Evolutionary conservation across 2,797 vertebrate species (phyloP), one percentile per base, ranked within the genome.

Genomic region (Sebastes elongatus): DNA sequence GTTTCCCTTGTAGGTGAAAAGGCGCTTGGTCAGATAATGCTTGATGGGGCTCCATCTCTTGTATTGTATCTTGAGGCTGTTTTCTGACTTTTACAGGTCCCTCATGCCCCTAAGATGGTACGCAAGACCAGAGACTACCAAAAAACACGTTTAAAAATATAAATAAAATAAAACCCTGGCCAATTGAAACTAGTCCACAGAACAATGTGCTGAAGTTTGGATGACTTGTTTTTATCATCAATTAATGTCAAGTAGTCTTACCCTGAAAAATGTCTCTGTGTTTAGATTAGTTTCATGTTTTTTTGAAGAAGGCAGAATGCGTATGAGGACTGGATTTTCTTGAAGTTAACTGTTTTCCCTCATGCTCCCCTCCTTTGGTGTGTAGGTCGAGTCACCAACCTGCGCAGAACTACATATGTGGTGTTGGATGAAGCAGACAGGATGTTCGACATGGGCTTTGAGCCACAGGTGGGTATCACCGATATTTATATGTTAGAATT

Each of bases 361-460:
- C 61, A 2, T 74, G 63, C 79, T 23, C 72, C n/a, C 90, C 81
- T 92, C 59, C 61, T 68, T 86, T 7, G 86, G 68, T 83, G 63
- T 91, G 20, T 93, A 99, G 99, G 99, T 88, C 97, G 98, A 35
- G 99, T 99, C 79, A 99, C 99, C 74, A 99, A 99, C 92, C 96
- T 99, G 72, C 97, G 98, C 4, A 95, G 99, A 88, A 96, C 95
- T 52, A 99, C 99, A 0, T 99, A 99, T 0, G 97, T 99, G 93
- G 99, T 99, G 56, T 92, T 99, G 86, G 99, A 99, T 84, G 98
- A 99, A 95, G 99, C 99, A 49, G 99, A 99, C 95, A 94, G 99
- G 91, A 99, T 99, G 98, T 99, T 99, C 84, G 99, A 99, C 93
- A 99, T 99, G 99, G 99, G 99, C 42, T 99, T 99, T 70, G 99